A percentile compares a stretch with the other conserved stretches of the same genome.
Conservation (phyloP, 2,113 vertebrate genomes). For the Coregonus clupeaformis region DNA sequence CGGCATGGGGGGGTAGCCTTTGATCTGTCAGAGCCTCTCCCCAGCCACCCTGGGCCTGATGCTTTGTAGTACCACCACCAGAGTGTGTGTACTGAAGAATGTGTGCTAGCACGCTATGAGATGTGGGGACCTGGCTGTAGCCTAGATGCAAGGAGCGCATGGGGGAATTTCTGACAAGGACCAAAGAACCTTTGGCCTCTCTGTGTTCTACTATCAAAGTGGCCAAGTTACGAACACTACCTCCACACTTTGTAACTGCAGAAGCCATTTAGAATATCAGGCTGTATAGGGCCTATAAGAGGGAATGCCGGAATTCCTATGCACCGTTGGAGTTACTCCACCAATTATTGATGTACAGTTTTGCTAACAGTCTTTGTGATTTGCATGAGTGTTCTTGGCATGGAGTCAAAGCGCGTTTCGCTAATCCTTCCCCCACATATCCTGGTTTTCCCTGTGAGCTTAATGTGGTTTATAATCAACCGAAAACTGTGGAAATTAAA, state of each 20-base stretch:
- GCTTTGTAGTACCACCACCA: slow-evolving; percentile 20
- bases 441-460: background rate
- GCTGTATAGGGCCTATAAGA: no score
- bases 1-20: slow-evolving; percentile 42
- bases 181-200: background rate
- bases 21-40: slow-evolving; percentile 45
- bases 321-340: no score
- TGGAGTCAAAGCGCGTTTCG: background rate
- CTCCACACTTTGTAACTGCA: background rate
- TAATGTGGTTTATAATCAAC: background rate
- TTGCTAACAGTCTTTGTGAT: background rate
- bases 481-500: background rate
- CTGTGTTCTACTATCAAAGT: background rate
- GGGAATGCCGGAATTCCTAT: background rate
- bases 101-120: background rate
- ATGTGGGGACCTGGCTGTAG: slow-evolving; percentile 11
- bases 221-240: background rate
- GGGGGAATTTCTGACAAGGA: background rate
- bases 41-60: slow-evolving; percentile 5
- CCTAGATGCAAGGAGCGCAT: background rate
- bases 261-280: no score
- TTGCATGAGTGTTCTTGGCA: background rate
- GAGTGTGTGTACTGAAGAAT: slow-evolving; percentile 7
- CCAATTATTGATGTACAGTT: background rate
- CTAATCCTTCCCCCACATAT: background rate